Evolutionary conservation across 2,113 vertebrate species (phyloP).

Genomic region (Strix aluco): DNA sequence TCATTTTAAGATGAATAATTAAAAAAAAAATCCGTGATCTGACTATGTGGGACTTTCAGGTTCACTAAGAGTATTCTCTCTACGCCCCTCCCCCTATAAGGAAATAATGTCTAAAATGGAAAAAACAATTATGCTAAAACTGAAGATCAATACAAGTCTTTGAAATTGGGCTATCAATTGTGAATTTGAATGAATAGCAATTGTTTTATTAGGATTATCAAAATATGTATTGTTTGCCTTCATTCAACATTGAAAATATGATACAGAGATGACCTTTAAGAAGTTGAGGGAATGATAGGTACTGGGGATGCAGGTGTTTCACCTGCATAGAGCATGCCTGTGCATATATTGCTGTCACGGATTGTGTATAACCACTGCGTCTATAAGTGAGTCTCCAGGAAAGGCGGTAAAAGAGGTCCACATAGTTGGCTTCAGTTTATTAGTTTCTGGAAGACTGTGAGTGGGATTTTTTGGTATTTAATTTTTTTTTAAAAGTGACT

Average conservation of each 20-base stretch:
- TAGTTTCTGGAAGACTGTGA: not conserved
- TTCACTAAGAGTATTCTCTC: not conserved
- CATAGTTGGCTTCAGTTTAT: slow-evolving; percentile 28
- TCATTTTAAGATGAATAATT: slow-evolving; percentile 62
- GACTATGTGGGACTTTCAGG: not conserved
- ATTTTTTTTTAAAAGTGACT: slow-evolving; percentile 22
- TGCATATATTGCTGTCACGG: not conserved
- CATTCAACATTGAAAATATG: not conserved
- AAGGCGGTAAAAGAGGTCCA: slow-evolving; percentile 8
- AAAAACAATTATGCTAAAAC: slow-evolving; percentile 40
- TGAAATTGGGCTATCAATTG: not conserved
- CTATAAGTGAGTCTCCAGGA: not conserved
- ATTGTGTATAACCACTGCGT: not conserved
- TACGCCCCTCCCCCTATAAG: not conserved
- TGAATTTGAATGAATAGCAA: slow-evolving; percentile 17
- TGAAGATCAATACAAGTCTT: not conserved
- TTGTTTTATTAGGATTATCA: slow-evolving; percentile 34
- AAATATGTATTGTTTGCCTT: not conserved
- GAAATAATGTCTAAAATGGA: not conserved
- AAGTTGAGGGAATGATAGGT: not conserved
- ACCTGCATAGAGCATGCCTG: not conserved
- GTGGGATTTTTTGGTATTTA: not conserved
- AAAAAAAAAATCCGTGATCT: slow-evolving; percentile 15
- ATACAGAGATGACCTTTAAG: not conserved
- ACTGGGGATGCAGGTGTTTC: not conserved